phyloP scores from a whole-genome alignment of 2,797 vertebrate species.

The Megalops cyprinoides region DNA sequence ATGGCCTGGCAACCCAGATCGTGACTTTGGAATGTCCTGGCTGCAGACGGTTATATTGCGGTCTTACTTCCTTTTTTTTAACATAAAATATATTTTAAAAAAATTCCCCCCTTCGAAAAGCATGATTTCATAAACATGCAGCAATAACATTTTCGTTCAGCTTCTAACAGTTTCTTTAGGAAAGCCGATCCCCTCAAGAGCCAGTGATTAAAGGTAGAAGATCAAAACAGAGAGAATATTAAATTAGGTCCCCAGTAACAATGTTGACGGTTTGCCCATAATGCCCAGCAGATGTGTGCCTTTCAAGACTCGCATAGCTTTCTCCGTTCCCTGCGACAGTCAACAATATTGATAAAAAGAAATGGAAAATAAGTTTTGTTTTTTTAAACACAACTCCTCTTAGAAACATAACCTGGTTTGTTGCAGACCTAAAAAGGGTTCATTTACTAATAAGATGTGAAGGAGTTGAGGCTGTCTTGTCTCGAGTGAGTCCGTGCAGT shows the following conservation, averaged over 20 bases:
- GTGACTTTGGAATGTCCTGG: conserved; percentile 89
- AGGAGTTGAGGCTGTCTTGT: conserved; percentile 60
- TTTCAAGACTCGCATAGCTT: conserved; percentile 73
- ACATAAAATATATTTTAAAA: conserved; percentile 64
- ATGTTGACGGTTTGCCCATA: conserved; percentile 94
- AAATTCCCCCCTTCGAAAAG: conserved; percentile 78
- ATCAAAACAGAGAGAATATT: conserved; percentile 98
- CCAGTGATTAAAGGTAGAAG: conserved; percentile 98
- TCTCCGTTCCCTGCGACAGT: conserved; percentile 72
- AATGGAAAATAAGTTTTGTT: conserved; percentile 58
- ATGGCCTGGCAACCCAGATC: conserved; percentile 86
- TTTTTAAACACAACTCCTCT: conserved; percentile 49
- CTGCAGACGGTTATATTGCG: conserved; percentile 89
- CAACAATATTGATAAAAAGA: conserved; percentile 75
- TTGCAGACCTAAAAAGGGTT: conserved; percentile 44
- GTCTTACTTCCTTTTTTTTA: conserved; percentile 72
- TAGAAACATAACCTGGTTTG: conserved; percentile 55
- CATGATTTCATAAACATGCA: conserved; percentile 98
- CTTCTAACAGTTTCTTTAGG: conserved; percentile 93
- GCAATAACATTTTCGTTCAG: conserved; percentile 98
- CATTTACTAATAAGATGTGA: conserved; percentile 65
- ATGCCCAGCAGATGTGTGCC: conserved; percentile 94
- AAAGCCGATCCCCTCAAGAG: conserved; percentile 95
- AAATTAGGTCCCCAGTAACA: conserved; percentile 97
- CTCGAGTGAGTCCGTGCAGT: conserved; percentile 61